Percentiles rank a stretch among this genome's conserved stretches.
These are phyloP conservation scores for Synanthedon andrenaeformis DNA, from an alignment of 2,888 invertebrate genomes.

Conservation along the genomic window DNA sequence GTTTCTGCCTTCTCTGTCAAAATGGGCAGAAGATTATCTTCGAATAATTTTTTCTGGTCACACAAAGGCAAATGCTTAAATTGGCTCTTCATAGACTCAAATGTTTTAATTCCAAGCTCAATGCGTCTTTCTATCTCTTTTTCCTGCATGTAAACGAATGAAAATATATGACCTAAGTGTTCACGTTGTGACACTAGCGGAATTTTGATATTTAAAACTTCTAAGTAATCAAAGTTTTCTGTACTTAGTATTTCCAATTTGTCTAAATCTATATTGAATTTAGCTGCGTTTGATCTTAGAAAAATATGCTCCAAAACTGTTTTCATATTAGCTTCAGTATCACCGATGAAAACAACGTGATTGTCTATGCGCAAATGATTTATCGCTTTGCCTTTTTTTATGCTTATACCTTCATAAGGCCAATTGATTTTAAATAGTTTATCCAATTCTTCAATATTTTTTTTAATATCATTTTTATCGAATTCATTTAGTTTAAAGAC, in stretches of 20 bases:
- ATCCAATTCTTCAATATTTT: background rate
- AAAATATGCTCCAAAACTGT: background rate
- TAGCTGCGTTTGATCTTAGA: background rate
- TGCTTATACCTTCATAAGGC: background rate
- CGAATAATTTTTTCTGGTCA: background rate
- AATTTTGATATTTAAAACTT: background rate
- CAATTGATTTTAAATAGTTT: background rate
- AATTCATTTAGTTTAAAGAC: background rate
- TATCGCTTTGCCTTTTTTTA: conserved; percentile 7
- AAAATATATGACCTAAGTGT: background rate
- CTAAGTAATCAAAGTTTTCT: background rate
- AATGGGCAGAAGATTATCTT: background rate
- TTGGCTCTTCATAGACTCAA: background rate
- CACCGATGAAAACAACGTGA: background rate
- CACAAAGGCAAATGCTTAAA: background rate
- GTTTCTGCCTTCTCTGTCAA: background rate
- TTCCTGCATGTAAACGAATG: background rate
- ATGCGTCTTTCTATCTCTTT: background rate
- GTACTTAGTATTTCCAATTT: background rate
- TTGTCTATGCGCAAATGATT: background rate
- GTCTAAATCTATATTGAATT: background rate
- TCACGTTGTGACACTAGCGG: background rate
- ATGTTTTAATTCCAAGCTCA: background rate
- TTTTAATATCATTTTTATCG: background rate
- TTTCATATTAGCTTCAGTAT: background rate